phyloP scores from a whole-genome alignment of 2,797 vertebrate genomes.

The Girardinus metallicus region DNA sequence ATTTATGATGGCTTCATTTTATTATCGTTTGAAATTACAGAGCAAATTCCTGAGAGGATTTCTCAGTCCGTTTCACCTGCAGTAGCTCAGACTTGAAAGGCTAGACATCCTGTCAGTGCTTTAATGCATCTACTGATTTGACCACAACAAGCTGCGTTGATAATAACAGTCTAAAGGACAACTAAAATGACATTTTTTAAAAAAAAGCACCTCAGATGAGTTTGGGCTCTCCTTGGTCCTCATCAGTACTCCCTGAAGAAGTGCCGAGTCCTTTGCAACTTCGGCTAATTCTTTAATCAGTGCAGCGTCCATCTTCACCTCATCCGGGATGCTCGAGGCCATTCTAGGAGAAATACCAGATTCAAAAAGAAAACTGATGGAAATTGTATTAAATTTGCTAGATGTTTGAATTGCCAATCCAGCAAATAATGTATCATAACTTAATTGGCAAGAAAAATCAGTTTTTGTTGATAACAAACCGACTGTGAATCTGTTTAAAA shows the following conservation, averaged over 20 bases:
- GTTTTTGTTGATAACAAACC: background rate
- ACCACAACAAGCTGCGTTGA: background rate
- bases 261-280: conserved; percentile 86
- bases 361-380: background rate
- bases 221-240: conserved; percentile 84
- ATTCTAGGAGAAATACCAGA: conserved; percentile 47
- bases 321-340: conserved; percentile 58
- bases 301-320: conserved; percentile 63
- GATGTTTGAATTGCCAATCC: background rate
- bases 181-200: background rate
- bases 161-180: background rate
- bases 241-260: conserved; percentile 89
- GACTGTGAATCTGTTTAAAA: background rate
- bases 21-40: background rate
- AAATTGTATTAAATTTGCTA: background rate
- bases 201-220: conserved; percentile 77
- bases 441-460: background rate
- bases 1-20: no score
- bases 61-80: conserved; percentile 14
- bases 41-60: conserved; percentile 62
- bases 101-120: background rate
- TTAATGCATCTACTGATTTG: background rate
- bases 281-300: conserved; percentile 78
- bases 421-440: background rate
- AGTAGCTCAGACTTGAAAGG: background rate